Evolutionary conservation across 2,888 invertebrate species (phyloP).

Genomic region (Tetragonisca angustula): DNA sequence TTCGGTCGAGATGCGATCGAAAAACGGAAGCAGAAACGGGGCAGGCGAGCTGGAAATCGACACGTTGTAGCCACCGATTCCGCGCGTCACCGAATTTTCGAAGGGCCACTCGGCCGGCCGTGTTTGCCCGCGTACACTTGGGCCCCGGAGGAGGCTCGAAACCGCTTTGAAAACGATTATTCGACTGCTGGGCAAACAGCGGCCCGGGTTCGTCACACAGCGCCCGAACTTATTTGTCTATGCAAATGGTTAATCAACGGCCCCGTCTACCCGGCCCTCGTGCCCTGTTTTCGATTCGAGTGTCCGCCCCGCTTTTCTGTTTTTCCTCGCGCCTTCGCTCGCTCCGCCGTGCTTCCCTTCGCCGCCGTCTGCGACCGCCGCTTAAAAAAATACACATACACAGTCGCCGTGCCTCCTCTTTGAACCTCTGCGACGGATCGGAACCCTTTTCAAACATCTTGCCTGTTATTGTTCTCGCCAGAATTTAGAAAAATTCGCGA

Average conservation of each 20-base stretch:
- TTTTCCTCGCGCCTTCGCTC: conserved; percentile 29
- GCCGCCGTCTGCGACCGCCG: neutral
- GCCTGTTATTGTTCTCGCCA: no score
- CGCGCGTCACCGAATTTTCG: conserved; percentile 45
- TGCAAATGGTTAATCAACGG: conserved; percentile 83
- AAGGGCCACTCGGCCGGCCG: conserved; percentile 46
- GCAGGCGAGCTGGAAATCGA: conserved; percentile 35
- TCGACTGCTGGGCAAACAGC: conserved; percentile 66
- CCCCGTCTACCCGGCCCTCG: neutral
- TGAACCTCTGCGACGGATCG: no score
- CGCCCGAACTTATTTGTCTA: conserved; percentile 81
- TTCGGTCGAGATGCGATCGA: no score
- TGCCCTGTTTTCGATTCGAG: conserved; percentile 34
- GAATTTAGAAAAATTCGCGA: no score
- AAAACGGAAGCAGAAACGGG: no score
- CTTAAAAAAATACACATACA: conserved; percentile 25
- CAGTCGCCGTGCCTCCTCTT: no score
- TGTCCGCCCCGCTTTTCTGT: conserved; percentile 24
- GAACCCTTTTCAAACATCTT: neutral
- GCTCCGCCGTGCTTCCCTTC: neutral
- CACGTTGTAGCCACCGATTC: conserved; percentile 29
- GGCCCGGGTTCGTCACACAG: conserved; percentile 73
- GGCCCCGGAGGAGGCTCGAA: conserved; percentile 39
- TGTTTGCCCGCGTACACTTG: conserved; percentile 62
- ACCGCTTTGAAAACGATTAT: conserved; percentile 77